Percentiles rank a stretch among this genome's conserved stretches.
Evolutionary conservation across 1,140 invertebrate genomes (phyloP).

Genomic region (Tetramorium simillimum): DNA sequence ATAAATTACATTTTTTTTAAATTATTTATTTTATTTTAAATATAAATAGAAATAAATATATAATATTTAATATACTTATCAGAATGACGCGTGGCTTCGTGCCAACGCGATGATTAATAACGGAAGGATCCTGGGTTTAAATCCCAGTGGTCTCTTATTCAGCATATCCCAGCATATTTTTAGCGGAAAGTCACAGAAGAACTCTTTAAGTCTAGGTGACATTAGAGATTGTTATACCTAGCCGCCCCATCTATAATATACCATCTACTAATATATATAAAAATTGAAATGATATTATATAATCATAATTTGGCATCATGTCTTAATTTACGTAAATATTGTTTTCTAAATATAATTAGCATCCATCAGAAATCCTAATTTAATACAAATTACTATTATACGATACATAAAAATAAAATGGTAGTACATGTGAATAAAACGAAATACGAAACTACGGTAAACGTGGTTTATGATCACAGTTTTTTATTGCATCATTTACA

Average conservation of each 20-base stretch:
- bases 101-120: no score
- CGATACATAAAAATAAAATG: not conserved
- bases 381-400: not conserved
- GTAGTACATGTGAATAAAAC: not conserved
- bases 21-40: not conserved
- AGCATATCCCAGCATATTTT: no score
- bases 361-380: not conserved
- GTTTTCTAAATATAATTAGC: not conserved
- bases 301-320: not conserved
- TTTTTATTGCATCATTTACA: conserved; percentile 59
- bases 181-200: no score
- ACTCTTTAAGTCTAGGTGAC: no score
- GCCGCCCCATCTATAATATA: no score
- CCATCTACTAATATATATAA: not conserved
- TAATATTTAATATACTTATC: no score
- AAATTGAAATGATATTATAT: not conserved
- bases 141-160: no score
- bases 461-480: conserved; percentile 27
- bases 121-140: no score
- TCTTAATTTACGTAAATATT: not conserved
- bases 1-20: not conserved
- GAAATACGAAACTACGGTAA: not conserved
- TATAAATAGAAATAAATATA: not conserved
- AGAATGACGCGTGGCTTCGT: no score
- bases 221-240: no score